phyloP scores from a whole-genome alignment of 2,113 vertebrate species.

The Alaudala cheleensis region DNA sequence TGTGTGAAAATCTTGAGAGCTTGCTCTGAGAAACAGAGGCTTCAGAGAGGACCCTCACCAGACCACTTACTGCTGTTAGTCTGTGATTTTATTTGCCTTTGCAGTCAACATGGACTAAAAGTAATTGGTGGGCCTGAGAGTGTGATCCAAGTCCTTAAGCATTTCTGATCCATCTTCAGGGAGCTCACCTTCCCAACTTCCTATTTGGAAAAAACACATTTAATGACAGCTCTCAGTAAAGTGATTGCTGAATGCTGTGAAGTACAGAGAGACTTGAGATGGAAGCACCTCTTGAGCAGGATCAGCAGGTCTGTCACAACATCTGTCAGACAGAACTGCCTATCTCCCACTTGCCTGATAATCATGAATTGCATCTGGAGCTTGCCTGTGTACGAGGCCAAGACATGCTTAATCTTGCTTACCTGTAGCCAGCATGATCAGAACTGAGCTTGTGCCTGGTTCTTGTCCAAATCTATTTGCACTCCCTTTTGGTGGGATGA shows the following conservation, averaged over 20 bases:
- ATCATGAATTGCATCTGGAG: background rate
- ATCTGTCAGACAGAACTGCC: background rate
- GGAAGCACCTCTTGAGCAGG: background rate
- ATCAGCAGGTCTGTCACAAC: background rate
- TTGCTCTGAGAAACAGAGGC: background rate
- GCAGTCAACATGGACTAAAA: background rate
- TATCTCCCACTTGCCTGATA: background rate
- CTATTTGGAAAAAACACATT: background rate
- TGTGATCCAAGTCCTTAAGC: fast-evolving
- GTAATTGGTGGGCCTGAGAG: background rate
- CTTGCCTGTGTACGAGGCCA: background rate
- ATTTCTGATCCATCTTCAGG: background rate
- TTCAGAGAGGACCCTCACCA: background rate
- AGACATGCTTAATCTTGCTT: background rate
- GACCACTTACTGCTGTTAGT: background rate
- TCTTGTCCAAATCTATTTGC: background rate
- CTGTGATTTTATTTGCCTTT: background rate
- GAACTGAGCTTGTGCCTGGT: background rate
- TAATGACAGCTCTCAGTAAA: background rate
- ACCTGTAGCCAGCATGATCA: background rate
- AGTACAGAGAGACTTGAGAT: background rate
- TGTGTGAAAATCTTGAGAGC: background rate
- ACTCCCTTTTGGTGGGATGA: background rate
- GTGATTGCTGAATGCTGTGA: background rate
- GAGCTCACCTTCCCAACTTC: background rate